phyloP scores from a whole-genome alignment of 2,888 invertebrate genomes.

The Cataglyphis livida region DNA sequence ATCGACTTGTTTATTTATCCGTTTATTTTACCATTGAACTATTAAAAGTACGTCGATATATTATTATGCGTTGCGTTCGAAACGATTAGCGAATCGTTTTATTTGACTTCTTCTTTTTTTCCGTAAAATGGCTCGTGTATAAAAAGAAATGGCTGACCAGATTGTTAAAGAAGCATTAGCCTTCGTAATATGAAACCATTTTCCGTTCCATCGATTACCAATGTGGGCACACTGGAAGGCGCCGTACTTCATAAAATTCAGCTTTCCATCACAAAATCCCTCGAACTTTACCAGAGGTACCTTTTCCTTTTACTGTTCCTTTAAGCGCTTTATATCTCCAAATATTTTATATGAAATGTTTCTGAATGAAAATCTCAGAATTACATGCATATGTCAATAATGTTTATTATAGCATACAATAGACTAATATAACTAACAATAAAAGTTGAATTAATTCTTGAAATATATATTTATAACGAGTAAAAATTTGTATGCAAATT shows the following conservation, averaged over 20 bases:
- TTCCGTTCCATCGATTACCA: slow-evolving; percentile 42
- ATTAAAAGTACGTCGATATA: slow-evolving; percentile 3
- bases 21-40: not conserved
- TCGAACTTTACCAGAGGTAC: slow-evolving; percentile 6
- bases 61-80: slow-evolving; percentile 13
- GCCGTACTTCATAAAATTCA: slow-evolving; percentile 37
- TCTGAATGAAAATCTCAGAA: not conserved
- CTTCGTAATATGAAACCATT: slow-evolving; percentile 33
- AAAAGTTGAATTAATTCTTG: slow-evolving; percentile 10
- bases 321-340: not conserved
- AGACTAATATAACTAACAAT: not conserved
- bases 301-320: slow-evolving; percentile 3
- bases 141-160: not conserved
- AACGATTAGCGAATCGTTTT: not conserved
- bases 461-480: not conserved
- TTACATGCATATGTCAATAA: not conserved
- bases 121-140: not conserved
- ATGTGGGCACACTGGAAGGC: slow-evolving; percentile 26
- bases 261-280: slow-evolving; percentile 37
- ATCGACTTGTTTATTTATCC: slow-evolving; percentile 26
- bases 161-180: slow-evolving; percentile 43
- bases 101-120: not conserved
- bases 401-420: not conserved
- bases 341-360: slow-evolving; percentile 17
- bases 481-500: too few species aligned